Conservation (phyloP, 2,797 vertebrate genomes). For the Delichon dasypus region DNA sequence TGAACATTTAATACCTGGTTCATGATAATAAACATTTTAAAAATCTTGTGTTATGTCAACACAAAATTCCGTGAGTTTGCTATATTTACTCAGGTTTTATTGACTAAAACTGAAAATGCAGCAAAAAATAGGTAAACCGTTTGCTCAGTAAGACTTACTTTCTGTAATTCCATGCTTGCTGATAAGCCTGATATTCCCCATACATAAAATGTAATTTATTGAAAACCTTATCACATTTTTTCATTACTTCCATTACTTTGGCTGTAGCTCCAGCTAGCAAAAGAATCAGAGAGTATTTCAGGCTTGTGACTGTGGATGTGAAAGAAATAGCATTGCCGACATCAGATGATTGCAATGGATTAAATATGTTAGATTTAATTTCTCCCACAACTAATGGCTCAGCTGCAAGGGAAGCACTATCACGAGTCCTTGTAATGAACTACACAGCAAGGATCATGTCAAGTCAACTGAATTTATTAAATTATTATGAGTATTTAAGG, state of each 20-base stretch:
- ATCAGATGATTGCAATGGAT: neutral
- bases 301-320: neutral
- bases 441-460: neutral
- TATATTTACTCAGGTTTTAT: neutral
- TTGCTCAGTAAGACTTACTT: neutral
- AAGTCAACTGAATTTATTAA: neutral
- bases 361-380: neutral
- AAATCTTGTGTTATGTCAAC: neutral
- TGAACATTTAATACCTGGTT: neutral
- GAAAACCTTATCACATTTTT: neutral
- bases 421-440: neutral
- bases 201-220: neutral
- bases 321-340: neutral
- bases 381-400: neutral
- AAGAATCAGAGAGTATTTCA: neutral
- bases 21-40: neutral
- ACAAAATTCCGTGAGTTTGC: neutral
- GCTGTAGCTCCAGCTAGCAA: neutral
- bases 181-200: neutral
- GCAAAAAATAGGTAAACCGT: neutral
- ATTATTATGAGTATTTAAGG: neutral
- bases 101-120: neutral
- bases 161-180: neutral
- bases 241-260: neutral
- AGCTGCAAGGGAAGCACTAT: neutral